A percentile compares a stretch with the other conserved stretches of the same genome.
These are phyloP conservation scores for Caradrina clavipalpis DNA, from an alignment of 2,888 invertebrate genomes.

Conservation along the genomic window DNA sequence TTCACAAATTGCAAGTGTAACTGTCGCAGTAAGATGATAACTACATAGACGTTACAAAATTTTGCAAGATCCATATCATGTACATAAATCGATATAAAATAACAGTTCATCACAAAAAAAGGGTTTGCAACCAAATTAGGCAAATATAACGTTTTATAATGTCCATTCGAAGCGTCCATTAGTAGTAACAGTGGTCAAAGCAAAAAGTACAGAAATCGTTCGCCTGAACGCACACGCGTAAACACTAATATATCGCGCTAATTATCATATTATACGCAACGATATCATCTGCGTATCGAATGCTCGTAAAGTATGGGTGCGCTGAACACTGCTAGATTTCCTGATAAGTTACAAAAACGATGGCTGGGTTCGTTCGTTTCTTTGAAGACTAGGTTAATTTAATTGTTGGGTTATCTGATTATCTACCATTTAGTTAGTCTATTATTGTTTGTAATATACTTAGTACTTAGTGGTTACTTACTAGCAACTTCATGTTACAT, in stretches of 20 bases:
- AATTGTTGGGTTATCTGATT: slow-evolving; percentile 1
- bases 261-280: slow-evolving; percentile 57
- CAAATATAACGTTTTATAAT: slow-evolving; percentile 38
- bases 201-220: slow-evolving; percentile 51
- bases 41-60: too few relatives aligned
- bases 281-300: slow-evolving; percentile 50
- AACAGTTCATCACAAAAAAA: background rate
- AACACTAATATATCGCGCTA: slow-evolving; percentile 44
- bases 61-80: background rate
- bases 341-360: background rate
- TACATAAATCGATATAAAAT: background rate
- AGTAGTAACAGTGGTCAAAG: slow-evolving; percentile 22
- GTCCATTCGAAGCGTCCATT: slow-evolving; percentile 49
- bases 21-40: too few relatives aligned
- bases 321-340: slow-evolving; percentile 11
- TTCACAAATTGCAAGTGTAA: too few relatives aligned
- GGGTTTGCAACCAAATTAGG: slow-evolving; percentile 39
- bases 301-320: slow-evolving; percentile 15
- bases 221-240: slow-evolving; percentile 42
- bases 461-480: too few relatives aligned
- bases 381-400: slow-evolving; percentile 2
- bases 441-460: background rate
- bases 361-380: background rate
- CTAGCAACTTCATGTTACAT: background rate
- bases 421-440: slow-evolving; percentile 2